Conservation (phyloP, 2,113 vertebrate species). For the Cyanoderma ruficeps region DNA sequence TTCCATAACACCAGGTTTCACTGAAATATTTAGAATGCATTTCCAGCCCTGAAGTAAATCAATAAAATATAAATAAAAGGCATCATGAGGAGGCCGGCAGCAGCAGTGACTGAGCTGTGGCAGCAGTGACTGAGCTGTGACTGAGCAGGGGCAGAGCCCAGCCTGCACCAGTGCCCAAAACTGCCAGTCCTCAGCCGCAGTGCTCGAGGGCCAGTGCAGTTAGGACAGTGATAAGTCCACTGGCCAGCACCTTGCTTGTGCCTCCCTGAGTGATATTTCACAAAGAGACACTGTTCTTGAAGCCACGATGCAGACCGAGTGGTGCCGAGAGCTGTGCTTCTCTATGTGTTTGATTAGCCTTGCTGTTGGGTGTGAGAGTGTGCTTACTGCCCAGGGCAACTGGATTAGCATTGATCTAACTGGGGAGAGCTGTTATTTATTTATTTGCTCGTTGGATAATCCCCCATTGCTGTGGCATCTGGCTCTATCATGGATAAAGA, state of each 20-base stretch:
- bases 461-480: conserved; percentile 34
- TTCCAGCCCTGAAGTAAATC: conserved; percentile 20
- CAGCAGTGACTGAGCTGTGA: not conserved
- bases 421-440: conserved; percentile 35
- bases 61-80: conserved; percentile 55
- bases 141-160: not conserved
- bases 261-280: not conserved
- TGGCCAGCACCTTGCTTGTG: not conserved
- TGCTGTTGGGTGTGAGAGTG: not conserved
- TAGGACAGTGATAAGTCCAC: not conserved
- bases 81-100: not conserved
- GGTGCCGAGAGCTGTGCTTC: not conserved
- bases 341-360: not conserved
- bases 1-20: not conserved
- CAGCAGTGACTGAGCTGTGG: not conserved
- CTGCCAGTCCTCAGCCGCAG: not conserved
- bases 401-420: conserved; percentile 46
- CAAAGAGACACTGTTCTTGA: not conserved
- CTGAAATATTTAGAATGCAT: conserved; percentile 32
- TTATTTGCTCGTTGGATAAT: conserved; percentile 59
- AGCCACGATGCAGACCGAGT: rapidly evolving
- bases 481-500: not conserved
- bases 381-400: conserved; percentile 1
- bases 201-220: rapidly evolving
- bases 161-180: rapidly evolving